Conservation (phyloP, 2,888 invertebrate genomes). For the Netelia fuscicornis region DNA sequence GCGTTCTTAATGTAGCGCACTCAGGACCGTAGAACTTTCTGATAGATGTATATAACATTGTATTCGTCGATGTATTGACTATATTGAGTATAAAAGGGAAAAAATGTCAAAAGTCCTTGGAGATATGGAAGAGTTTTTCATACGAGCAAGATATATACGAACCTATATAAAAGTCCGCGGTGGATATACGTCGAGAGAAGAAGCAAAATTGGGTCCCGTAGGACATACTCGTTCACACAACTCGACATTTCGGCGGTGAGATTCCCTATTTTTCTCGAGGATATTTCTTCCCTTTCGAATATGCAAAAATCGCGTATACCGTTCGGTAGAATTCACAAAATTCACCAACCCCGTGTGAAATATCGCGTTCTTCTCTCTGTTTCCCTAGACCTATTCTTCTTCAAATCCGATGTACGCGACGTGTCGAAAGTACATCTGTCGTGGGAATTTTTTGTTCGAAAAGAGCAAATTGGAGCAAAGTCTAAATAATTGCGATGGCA, state of each 20-base stretch:
- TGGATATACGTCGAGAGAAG: conserved; percentile 34
- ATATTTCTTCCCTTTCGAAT: conserved; percentile 28
- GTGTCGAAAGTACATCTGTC: too few species aligned
- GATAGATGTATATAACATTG: neutral
- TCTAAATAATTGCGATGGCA: too few species aligned
- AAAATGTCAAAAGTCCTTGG: conserved; percentile 19
- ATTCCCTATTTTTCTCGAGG: conserved; percentile 47
- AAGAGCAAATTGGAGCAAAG: too few species aligned
- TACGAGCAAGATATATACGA: conserved; percentile 6
- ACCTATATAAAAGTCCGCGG: conserved; percentile 42
- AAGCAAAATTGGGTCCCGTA: conserved; percentile 52
- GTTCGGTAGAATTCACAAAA: conserved; percentile 1
- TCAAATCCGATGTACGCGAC: too few species aligned
- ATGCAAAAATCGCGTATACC: conserved; percentile 25
- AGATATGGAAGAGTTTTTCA: conserved; percentile 43
- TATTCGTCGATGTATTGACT: neutral
- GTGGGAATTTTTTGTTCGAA: too few species aligned
- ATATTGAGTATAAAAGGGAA: neutral
- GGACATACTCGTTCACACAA: conserved; percentile 37
- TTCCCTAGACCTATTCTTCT: neutral
- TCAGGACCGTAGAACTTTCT: too few species aligned
- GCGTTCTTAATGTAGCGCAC: too few species aligned
- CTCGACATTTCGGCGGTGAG: conserved; percentile 29
- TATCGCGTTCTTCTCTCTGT: neutral
- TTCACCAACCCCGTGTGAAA: conserved; percentile 1